These are phyloP conservation scores for Notocelia uddmanniana DNA, from an alignment of 2,888 invertebrate species.

Conservation along the genomic window DNA sequence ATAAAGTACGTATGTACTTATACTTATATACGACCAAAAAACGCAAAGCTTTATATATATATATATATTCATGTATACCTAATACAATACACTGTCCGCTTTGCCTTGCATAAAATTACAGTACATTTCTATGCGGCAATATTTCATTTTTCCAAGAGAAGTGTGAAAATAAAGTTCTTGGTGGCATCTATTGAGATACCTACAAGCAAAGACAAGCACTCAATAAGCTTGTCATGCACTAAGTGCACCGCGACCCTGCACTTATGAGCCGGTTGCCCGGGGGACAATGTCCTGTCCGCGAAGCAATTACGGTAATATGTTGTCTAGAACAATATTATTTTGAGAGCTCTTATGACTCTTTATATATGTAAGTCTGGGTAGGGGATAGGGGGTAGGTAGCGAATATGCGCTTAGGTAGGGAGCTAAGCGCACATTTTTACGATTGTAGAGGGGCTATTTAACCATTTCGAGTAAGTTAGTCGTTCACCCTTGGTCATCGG, in stretches of 20 bases:
- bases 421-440: too few species aligned
- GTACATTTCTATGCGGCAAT: not conserved
- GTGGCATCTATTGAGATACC: constrained; percentile 1
- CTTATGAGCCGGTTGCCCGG: constrained; percentile 25
- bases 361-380: too few species aligned
- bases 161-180: not conserved
- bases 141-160: not conserved
- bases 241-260: constrained; percentile 36
- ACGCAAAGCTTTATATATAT: too few species aligned
- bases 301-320: constrained; percentile 33
- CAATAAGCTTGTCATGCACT: constrained; percentile 35
- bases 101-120: not conserved
- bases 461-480: too few species aligned
- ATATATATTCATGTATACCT: too few species aligned
- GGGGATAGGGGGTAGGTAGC: too few species aligned
- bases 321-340: constrained; percentile 10
- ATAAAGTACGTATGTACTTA: too few species aligned
- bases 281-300: constrained; percentile 23
- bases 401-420: too few species aligned
- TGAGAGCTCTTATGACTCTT: constrained; percentile 3
- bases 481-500: too few species aligned
- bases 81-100: not conserved
- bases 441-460: too few species aligned
- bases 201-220: constrained; percentile 25
- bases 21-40: too few species aligned